These are phyloP conservation scores for Psittacula cyanocephala DNA, from an alignment of 2,113 vertebrate species.

Conservation along the genomic window DNA sequence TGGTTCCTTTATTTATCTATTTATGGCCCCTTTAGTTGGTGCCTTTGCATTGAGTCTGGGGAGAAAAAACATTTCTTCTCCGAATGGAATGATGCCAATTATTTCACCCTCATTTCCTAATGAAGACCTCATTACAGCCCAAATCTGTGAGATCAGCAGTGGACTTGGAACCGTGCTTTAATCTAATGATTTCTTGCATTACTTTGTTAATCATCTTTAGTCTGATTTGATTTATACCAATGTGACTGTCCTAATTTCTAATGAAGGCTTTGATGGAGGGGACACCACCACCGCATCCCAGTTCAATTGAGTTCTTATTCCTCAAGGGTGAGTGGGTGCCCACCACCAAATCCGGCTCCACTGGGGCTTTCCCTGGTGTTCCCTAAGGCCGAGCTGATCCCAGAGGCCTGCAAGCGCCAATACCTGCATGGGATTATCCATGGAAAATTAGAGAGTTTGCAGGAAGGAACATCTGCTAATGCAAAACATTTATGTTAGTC, in stretches of 20 bases:
- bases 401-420: fast-evolving
- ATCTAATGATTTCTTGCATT: constrained; percentile 84
- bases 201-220: constrained; percentile 84
- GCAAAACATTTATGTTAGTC: constrained; percentile 68
- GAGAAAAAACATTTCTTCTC: constrained; percentile 26
- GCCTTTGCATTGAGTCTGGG: neutral
- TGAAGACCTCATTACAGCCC: constrained; percentile 83
- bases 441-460: constrained; percentile 15
- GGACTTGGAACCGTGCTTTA: constrained; percentile 79
- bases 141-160: constrained; percentile 81
- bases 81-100: constrained; percentile 71
- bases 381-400: neutral
- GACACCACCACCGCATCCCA: neutral
- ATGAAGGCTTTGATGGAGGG: constrained; percentile 75
- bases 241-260: constrained; percentile 81
- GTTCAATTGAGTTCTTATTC: neutral
- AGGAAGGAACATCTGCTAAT: constrained; percentile 59
- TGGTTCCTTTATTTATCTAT: constrained; percentile 8
- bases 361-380: fast-evolving
- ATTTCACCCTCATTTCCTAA: constrained; percentile 77
- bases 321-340: neutral
- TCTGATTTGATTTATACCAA: constrained; percentile 82
- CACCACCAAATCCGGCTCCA: fast-evolving
- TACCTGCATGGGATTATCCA: fast-evolving
- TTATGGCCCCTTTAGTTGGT: neutral